Percentiles rank a stretch among this genome's conserved stretches.
Conservation (phyloP, 2,113 vertebrate species). For the Eudorcas thomsonii region DNA sequence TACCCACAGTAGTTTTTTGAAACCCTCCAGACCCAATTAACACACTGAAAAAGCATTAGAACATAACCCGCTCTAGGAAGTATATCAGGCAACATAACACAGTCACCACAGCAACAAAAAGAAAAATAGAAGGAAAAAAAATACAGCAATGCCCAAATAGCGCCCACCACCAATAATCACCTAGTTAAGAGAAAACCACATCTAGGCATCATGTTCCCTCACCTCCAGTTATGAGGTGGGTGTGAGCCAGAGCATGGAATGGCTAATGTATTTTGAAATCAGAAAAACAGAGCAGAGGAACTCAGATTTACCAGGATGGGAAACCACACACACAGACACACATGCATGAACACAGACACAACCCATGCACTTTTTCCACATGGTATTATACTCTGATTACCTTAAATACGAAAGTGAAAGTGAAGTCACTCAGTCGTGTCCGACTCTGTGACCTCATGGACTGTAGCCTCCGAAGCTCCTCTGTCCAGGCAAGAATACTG, state of each 20-base stretch:
- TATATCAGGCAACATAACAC: background rate
- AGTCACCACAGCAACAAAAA: background rate
- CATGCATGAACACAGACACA: background rate
- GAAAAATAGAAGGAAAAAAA: background rate
- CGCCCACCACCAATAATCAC: conserved; percentile 76
- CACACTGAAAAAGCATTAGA: background rate
- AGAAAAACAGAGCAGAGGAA: conserved; percentile 59
- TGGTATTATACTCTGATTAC: background rate
- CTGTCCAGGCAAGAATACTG: no score
- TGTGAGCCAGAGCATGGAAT: conserved; percentile 37
- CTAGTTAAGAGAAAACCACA: conserved; percentile 75
- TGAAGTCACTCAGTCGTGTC: no score
- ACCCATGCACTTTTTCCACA: background rate
- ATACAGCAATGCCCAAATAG: background rate
- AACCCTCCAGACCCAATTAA: conserved; percentile 25
- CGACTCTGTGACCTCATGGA: no score
- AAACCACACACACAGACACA: conserved; percentile 50
- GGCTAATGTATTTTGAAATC: conserved; percentile 52
- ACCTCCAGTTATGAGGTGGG: conserved; percentile 65
- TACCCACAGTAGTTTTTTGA: background rate
- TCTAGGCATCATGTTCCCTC: conserved; percentile 66
- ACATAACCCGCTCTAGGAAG: conserved; percentile 10
- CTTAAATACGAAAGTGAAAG: background rate
- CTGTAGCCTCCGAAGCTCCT: no score
- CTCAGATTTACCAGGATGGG: conserved; percentile 28